Evolutionary conservation across 2,888 invertebrate genomes (phyloP).

Genomic region (Mactromeris polynyma): DNA sequence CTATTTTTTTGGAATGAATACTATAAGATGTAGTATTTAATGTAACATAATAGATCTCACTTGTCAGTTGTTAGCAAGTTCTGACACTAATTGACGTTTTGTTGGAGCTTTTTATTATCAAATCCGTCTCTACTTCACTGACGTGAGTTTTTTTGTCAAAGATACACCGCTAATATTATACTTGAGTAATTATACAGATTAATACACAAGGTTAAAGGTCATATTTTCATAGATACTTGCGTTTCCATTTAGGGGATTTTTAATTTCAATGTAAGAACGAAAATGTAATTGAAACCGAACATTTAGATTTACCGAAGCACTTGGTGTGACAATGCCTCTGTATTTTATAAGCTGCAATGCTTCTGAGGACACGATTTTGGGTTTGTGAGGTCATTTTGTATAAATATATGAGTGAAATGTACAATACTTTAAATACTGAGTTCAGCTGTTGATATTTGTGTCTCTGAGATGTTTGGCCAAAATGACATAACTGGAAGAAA

Average conservation of each 20-base stretch:
- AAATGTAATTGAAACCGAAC: not conserved
- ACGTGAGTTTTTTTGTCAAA: not conserved
- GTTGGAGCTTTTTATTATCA: slow-evolving; percentile 26
- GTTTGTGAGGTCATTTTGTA: too few species aligned
- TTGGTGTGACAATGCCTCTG: too few species aligned
- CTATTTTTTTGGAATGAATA: slow-evolving; percentile 49
- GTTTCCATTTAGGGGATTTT: not conserved
- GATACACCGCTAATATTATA: slow-evolving; percentile 4
- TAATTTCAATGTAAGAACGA: not conserved
- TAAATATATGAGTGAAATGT: too few species aligned
- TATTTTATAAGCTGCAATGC: too few species aligned
- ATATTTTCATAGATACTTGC: not conserved
- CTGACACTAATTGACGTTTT: slow-evolving; percentile 61
- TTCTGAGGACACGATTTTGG: too few species aligned
- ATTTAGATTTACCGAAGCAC: not conserved
- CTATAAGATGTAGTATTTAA: slow-evolving; percentile 51
- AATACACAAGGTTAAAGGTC: not conserved
- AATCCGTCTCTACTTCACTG: not conserved
- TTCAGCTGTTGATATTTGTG: too few species aligned
- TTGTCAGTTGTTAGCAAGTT: slow-evolving; percentile 30
- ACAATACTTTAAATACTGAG: too few species aligned
- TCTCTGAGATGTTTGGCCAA: too few species aligned
- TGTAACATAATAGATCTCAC: slow-evolving; percentile 45
- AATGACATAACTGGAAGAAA: too few species aligned
- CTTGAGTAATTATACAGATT: not conserved